Evolutionary conservation across 2,797 vertebrate species (phyloP), one percentile per base, ranked within the genome.

Genomic region (Lacerta viridis): DNA sequence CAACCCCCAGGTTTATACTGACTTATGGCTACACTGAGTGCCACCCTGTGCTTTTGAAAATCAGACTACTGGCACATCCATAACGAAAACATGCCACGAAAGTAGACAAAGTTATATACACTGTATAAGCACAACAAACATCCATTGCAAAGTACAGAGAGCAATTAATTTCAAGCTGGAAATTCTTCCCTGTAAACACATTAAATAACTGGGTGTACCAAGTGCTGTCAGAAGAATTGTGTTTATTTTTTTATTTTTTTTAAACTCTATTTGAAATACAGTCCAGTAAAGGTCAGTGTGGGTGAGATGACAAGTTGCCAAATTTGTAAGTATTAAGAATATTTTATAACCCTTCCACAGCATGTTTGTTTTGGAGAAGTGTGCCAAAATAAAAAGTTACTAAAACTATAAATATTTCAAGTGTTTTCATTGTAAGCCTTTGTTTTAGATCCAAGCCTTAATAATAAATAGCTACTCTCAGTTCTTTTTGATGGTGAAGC

Each of bases 141-240:
- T 69, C 55, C 23, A 77, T 46, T 80, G 76, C 64, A 1, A 9
- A 85, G 90, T 92, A 88, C 85, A 92, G 68, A 90, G 91, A 78
- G 29, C 80, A 72, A 72, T 61, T 88, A 25, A 88, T 1, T 81
- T 11, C 61, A 79, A 59, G 80, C 23, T 3, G 1, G 71, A 87
- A 87, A 87, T 8, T 3, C 10, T 86, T 91, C 46, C 46, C 78
- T 84, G 77, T 43, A 93, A 89, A 68, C 25, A 82, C 5, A 36
- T n/a, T 83, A 0, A 68, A 71, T 86, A 79, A 59, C 2, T 27
- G 41, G 25, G 13, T 7, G 25, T 90, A 64, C 90, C 78, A 69
- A 69, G 4, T 3, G 36, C 0, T 1, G 17, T 80, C 55, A 20
- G n/a, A 91, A 17, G 71, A 85, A 27, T 76, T 78, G 86, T 68